phyloP scores from a whole-genome alignment of 2,888 invertebrate species.

The Aleiodes testaceus region DNA sequence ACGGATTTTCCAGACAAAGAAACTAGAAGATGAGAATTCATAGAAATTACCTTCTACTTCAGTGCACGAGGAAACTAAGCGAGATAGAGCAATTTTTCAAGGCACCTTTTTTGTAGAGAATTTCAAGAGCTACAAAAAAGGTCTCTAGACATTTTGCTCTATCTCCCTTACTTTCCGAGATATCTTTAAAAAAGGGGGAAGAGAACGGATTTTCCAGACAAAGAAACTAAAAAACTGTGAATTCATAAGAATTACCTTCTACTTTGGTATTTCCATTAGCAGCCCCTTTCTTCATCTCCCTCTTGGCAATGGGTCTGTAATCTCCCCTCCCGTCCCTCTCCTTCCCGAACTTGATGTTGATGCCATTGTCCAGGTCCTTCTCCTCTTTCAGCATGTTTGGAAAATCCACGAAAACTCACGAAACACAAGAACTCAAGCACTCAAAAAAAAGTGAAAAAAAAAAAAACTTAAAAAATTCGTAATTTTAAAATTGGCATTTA shows the following conservation, averaged over 20 bases:
- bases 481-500: slow-evolving; percentile 22
- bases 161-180: no score
- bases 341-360: slow-evolving; percentile 68
- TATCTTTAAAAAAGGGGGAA: no score
- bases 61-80: no score
- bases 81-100: no score
- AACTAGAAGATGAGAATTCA: no score
- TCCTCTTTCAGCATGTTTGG: slow-evolving; percentile 60
- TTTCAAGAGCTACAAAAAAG: no score
- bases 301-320: slow-evolving; percentile 34
- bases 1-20: no score
- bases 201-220: no score
- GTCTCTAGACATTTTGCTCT: no score
- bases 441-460: slow-evolving; percentile 23
- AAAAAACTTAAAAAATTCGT: slow-evolving; percentile 14
- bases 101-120: no score
- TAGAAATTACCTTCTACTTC: no score
- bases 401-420: neutral
- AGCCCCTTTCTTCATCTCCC: slow-evolving; percentile 21
- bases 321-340: slow-evolving; percentile 53
- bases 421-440: neutral
- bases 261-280: slow-evolving; percentile 37
- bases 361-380: slow-evolving; percentile 69
- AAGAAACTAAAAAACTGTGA: slow-evolving; percentile 7
- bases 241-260: slow-evolving; percentile 24